Conservation (phyloP, 2,113 vertebrate species). For the Apodemus speciosus region DNA sequence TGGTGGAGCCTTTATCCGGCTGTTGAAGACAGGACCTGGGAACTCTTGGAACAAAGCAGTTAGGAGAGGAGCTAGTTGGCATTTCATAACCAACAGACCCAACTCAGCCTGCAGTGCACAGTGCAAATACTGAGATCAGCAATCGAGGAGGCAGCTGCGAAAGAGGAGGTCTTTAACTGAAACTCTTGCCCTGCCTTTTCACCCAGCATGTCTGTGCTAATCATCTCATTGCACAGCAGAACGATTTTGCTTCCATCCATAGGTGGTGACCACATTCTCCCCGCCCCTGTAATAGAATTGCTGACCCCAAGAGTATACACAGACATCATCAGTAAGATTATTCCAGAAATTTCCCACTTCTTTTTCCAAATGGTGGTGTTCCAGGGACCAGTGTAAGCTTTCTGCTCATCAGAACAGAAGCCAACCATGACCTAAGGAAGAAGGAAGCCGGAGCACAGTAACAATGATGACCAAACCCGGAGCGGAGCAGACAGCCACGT, state of each 20-base stretch:
- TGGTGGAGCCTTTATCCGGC: neutral
- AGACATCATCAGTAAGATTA: neutral
- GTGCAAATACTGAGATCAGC: neutral
- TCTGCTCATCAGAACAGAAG: slow-evolving; percentile 45
- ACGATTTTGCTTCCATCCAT: neutral
- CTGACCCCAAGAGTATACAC: neutral
- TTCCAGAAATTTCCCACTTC: slow-evolving; percentile 40
- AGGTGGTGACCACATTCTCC: neutral
- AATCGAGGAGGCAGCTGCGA: neutral
- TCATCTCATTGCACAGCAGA: neutral
- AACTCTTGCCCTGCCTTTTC: neutral
- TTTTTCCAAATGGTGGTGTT: slow-evolving; percentile 1
- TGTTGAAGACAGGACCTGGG: neutral
- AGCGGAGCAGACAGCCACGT: neutral
- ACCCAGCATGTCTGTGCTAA: neutral
- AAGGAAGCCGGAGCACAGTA: slow-evolving; percentile 29
- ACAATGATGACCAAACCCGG: neutral
- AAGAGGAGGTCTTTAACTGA: neutral
- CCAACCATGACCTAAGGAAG: slow-evolving; percentile 56
- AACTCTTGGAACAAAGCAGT: slow-evolving; percentile 12
- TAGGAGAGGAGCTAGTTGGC: neutral
- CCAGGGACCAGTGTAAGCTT: slow-evolving; percentile 38
- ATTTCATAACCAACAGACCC: neutral
- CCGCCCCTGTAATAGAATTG: neutral
- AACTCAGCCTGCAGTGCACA: neutral